Conservation (phyloP, 2,113 vertebrate genomes). For the Perca fluviatilis region DNA sequence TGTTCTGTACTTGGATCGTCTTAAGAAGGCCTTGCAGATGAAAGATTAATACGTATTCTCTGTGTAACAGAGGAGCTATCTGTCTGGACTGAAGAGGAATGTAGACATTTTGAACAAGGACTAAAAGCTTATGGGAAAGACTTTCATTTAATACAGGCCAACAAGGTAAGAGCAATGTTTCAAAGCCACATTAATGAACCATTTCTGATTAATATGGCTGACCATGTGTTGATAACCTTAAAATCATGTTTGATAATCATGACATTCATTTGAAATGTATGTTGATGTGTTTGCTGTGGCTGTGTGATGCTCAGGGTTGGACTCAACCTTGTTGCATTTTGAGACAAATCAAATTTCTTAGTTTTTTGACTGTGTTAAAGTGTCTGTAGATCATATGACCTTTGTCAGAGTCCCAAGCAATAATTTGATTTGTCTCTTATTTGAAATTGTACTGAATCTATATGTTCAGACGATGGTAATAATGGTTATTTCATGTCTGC, state of each 20-base stretch:
- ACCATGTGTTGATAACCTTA: background rate
- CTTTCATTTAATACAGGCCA: constrained; percentile 96
- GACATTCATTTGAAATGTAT: constrained; percentile 2
- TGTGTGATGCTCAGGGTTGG: constrained; percentile 30
- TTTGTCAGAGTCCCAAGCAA: constrained; percentile 7
- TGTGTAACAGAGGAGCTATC: constrained; percentile 91
- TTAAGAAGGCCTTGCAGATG: background rate
- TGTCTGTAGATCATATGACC: background rate
- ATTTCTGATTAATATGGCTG: constrained; percentile 6
- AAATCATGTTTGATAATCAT: background rate
- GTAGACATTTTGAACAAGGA: constrained; percentile 96
- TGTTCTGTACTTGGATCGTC: background rate
- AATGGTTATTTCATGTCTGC: constrained; percentile 81
- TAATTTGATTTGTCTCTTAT: constrained; percentile 58
- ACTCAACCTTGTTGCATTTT: constrained; percentile 38
- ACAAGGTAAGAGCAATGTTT: constrained; percentile 88
- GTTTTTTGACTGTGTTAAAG: background rate
- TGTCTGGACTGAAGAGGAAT: constrained; percentile 97
- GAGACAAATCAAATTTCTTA: constrained; percentile 54
- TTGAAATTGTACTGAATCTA: constrained; percentile 50
- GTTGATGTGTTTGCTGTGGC: constrained; percentile 34
- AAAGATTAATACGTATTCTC: constrained; percentile 20
- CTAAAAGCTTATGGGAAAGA: constrained; percentile 96
- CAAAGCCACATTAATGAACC: background rate
- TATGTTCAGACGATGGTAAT: constrained; percentile 69